Conservation (phyloP, 2,113 vertebrate species). For the Hystrix cristata region DNA sequence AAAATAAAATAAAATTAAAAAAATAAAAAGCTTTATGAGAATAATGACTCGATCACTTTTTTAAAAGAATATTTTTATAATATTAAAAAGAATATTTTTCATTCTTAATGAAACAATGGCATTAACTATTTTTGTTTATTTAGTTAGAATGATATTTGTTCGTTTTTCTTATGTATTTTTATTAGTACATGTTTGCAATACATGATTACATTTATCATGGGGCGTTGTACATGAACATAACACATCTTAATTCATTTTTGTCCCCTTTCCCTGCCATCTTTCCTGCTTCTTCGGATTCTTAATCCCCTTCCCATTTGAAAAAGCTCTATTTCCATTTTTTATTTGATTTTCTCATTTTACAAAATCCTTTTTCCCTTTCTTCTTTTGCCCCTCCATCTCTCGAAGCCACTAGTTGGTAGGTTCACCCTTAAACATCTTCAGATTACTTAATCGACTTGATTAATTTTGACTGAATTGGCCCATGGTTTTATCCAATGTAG, state of each 20-base stretch:
- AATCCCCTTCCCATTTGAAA: background rate
- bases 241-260: background rate
- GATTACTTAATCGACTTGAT: background rate
- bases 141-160: background rate
- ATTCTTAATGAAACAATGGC: background rate
- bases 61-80: background rate
- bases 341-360: background rate
- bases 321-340: background rate
- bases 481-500: background rate
- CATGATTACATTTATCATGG: background rate
- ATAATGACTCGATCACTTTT: background rate
- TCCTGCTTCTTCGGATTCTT: background rate
- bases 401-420: rapidly evolving
- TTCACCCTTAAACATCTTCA: background rate
- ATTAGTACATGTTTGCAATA: background rate
- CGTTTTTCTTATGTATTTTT: background rate
- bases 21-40: background rate
- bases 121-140: background rate
- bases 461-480: background rate
- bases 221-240: background rate
- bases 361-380: background rate
- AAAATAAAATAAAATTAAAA: too few species aligned
- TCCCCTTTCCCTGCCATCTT: background rate
- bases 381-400: background rate
- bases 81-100: background rate